These are phyloP conservation scores for Zaprionus ghesquierei DNA, from an alignment of 1,140 invertebrate species.

Conservation along the genomic window DNA sequence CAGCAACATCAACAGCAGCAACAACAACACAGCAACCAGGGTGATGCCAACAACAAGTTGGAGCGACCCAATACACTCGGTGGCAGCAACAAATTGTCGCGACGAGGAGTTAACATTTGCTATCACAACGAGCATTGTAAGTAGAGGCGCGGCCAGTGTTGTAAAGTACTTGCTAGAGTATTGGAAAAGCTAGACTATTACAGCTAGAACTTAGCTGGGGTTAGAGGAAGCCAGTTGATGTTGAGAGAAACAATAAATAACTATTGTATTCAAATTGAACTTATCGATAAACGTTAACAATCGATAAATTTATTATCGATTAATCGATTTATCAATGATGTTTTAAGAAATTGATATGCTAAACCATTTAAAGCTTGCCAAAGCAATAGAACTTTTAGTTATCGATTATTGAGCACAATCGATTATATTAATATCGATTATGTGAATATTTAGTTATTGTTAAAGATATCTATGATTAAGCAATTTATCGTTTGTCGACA, in stretches of 20 bases:
- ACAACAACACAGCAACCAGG: slow-evolving; percentile 39
- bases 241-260: not conserved
- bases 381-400: too few relatives aligned
- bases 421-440: not conserved
- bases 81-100: slow-evolving; percentile 88
- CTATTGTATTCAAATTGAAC: not conserved
- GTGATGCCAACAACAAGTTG: slow-evolving; percentile 84
- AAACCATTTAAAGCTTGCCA: too few relatives aligned
- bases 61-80: slow-evolving; percentile 90
- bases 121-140: slow-evolving; percentile 89
- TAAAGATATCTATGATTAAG: not conserved
- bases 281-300: not conserved
- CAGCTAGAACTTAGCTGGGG: not conserved
- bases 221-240: slow-evolving; percentile 5
- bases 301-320: not conserved
- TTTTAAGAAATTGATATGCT: too few relatives aligned
- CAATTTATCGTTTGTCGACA: not conserved
- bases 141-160: slow-evolving; percentile 60
- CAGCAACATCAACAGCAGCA: slow-evolving; percentile 30
- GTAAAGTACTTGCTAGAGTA: slow-evolving; percentile 13
- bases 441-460: not conserved
- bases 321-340: not conserved
- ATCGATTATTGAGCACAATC: not conserved
- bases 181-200: not conserved
- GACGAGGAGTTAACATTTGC: slow-evolving; percentile 86